These are phyloP conservation scores for Scolopax mira DNA, from an alignment of 2,113 vertebrate genomes.

Conservation along the genomic window DNA sequence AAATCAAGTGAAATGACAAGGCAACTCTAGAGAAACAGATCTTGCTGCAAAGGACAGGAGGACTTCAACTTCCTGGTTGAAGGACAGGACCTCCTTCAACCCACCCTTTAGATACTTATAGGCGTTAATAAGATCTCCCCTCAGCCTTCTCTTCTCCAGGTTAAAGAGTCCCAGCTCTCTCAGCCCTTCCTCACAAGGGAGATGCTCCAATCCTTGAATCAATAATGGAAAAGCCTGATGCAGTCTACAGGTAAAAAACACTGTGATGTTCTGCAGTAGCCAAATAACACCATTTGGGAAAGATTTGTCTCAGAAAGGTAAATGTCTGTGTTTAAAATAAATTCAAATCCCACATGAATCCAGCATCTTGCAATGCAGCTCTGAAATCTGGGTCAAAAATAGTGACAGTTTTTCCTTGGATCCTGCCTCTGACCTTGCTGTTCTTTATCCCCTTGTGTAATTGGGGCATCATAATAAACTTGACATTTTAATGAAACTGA, in stretches of 20 bases:
- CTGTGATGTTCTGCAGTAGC: neutral
- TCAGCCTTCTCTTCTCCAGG: too few species aligned
- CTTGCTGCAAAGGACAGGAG: neutral
- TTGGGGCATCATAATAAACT: neutral
- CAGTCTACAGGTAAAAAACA: neutral
- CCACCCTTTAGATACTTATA: too few species aligned
- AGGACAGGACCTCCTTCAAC: too few species aligned
- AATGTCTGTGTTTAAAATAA: neutral
- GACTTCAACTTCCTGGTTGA: too few species aligned
- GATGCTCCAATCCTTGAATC: too few species aligned
- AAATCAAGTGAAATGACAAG: neutral
- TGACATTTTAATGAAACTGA: neutral
- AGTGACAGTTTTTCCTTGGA: neutral
- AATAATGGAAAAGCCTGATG: neutral
- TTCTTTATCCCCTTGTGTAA: neutral
- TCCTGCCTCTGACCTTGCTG: neutral
- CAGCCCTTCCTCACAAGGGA: too few species aligned
- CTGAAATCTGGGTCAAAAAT: neutral
- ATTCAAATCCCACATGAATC: neutral
- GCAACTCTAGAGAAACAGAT: neutral
- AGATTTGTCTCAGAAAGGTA: neutral
- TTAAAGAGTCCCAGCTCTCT: too few species aligned
- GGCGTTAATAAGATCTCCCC: too few species aligned
- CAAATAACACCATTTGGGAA: neutral
- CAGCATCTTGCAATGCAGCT: neutral